Percentiles rank a stretch among this genome's conserved stretches.
These are phyloP conservation scores for Merodon equestris DNA, from an alignment of 2,888 invertebrate genomes.

Conservation along the genomic window DNA sequence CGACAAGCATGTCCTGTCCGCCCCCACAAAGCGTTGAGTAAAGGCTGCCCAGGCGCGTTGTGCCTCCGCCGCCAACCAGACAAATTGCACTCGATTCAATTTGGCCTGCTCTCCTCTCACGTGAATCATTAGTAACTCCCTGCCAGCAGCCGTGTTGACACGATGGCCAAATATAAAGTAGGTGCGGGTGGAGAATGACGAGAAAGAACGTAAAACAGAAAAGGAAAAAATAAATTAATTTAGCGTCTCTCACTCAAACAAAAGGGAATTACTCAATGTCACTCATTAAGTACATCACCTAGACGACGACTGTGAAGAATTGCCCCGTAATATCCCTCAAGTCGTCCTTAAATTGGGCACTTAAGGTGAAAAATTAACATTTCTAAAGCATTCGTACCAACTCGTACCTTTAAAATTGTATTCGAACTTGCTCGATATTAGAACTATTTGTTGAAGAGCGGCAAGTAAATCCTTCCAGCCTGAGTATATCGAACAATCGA, in stretches of 20 bases:
- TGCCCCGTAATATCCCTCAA: conserved; percentile 59
- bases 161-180: conserved; percentile 19
- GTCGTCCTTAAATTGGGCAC: conserved; percentile 67
- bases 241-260: conserved; percentile 51
- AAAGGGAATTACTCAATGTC: conserved; percentile 65
- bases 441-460: conserved; percentile 27
- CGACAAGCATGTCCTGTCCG: background rate
- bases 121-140: conserved; percentile 61
- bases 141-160: conserved; percentile 46
- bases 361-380: conserved; percentile 66
- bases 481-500: conserved; percentile 38
- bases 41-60: no score
- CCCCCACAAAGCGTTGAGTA: background rate
- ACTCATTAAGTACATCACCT: conserved; percentile 68
- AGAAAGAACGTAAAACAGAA: background rate
- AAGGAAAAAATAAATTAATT: conserved; percentile 58
- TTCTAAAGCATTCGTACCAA: conserved; percentile 23
- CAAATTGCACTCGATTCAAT: conserved; percentile 65
- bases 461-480: conserved; percentile 19
- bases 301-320: conserved; percentile 64
- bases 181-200: conserved; percentile 3
- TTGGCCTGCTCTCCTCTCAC: conserved; percentile 37
- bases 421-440: conserved; percentile 34
- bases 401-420: no score
- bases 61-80: conserved; percentile 17